Base-by-base conservation (phyloP, 2,113 vertebrate genomes). In the Rhizomys pruinosus region DNA sequence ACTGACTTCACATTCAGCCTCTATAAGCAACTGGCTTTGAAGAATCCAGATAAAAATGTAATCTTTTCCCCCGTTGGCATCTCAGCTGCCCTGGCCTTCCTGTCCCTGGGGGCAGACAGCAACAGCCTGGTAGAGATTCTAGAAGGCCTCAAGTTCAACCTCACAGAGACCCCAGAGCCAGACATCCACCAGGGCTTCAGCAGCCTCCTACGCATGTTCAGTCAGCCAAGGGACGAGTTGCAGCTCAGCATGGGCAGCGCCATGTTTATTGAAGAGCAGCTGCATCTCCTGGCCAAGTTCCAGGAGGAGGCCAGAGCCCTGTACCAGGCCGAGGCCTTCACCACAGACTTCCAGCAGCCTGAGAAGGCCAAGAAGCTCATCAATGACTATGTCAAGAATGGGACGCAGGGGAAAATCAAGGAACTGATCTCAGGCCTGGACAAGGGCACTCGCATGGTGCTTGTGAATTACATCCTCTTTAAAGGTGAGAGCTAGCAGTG, bases 381-480 rank as follows among this genome's bases (percentile, higher is more conserved):
- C 95, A 99, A 99, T 64, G 76, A 89, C 25, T 97, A 96, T 7
- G 98, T 99, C 32, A 96, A 97, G 3, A 69, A 84, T 4, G 96
- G 98, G 90, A 99, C 98, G 4, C 66, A 97, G 0, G 97, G 98
- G 90, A 98, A 97, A 93, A 98, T 99, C 29, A 93, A 87, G 20
- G 95, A 98, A 0, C 69, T 98, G 94, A 81, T 99, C 71, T 92
- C 96, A 22, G 89, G 86, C 7, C 76, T 98, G 72, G 84, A 98
- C 4, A 0, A 23, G 0, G 1, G 10, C 0, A 98, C 93, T 1
- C 20, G 74, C 29, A 97, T 99, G 98, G 90, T 99, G 52, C 97
- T 99, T 87, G 97, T 99, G 74, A 99, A 98, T 89, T 98, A 97
- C 16, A 97, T 98, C 82, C 98, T 96, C 94, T 98, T 98, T 92